Evolutionary conservation across 2,113 vertebrate species (phyloP).

Genomic region (Pagrus major): DNA sequence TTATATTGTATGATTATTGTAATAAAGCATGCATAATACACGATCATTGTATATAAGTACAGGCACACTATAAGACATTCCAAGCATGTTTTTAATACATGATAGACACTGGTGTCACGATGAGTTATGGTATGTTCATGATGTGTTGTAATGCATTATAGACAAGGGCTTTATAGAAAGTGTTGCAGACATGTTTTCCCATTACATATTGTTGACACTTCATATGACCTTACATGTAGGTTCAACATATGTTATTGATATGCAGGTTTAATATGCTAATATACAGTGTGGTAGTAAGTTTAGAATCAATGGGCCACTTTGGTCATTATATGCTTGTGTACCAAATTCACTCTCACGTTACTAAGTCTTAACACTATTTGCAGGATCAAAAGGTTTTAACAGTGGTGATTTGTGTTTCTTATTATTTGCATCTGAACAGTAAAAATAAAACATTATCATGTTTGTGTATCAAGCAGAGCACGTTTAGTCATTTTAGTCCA

Average conservation of each 20-base stretch:
- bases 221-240: neutral
- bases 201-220: neutral
- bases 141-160: too few species aligned
- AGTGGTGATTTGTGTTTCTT: neutral
- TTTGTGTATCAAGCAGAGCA: conserved; percentile 37
- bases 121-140: too few species aligned
- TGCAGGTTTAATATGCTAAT: neutral
- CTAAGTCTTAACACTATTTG: neutral
- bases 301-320: neutral
- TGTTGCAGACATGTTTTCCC: too few species aligned
- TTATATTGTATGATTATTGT: too few species aligned
- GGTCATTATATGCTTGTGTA: neutral
- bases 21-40: too few species aligned
- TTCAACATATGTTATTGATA: neutral
- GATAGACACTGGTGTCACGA: too few species aligned
- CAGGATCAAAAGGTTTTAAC: neutral
- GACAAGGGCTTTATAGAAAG: too few species aligned
- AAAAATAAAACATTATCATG: neutral
- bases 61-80: too few species aligned
- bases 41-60: too few species aligned
- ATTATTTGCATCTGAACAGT: neutral
- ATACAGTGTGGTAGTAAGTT: neutral
- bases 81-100: too few species aligned
- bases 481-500: conserved; percentile 67
- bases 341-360: neutral